Conservation (phyloP, 2,888 invertebrate genomes). For the Acheta domesticus region DNA sequence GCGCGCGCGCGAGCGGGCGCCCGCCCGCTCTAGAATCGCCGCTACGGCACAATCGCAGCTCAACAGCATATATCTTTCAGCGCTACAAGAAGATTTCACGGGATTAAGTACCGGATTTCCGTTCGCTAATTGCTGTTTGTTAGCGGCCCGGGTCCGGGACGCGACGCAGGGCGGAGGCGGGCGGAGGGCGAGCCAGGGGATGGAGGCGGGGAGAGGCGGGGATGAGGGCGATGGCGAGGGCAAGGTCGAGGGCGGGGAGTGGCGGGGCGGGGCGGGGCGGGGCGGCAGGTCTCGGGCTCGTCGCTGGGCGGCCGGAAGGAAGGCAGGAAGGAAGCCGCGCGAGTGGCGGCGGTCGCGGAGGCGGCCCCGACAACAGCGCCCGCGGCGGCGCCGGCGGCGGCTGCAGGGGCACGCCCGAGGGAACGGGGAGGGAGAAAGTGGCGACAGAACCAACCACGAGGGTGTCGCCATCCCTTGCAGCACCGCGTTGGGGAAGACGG, state of each 20-base stretch:
- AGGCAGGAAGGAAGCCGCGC: neutral
- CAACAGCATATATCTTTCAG: slow-evolving; percentile 9
- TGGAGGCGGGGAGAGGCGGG: neutral
- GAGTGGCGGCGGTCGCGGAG: neutral
- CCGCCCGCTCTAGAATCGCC: neutral
- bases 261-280: neutral
- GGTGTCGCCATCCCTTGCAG: no score
- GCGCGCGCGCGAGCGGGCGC: no score
- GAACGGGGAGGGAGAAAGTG: no score
- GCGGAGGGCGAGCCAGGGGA: neutral
- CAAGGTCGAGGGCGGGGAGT: neutral
- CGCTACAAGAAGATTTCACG: slow-evolving; percentile 18
- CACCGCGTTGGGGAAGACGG: no score
- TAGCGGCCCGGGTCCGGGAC: slow-evolving; percentile 1
- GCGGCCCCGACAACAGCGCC: neutral
- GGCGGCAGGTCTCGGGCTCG: neutral
- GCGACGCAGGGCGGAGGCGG: no score
- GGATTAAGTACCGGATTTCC: slow-evolving; percentile 18
- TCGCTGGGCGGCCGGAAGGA: neutral
- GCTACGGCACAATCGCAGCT: neutral
- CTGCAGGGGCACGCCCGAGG: neutral
- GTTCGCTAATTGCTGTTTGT: slow-evolving; percentile 18
- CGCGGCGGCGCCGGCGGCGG: neutral
- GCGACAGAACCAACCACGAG: no score
- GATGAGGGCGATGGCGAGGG: neutral